These are phyloP conservation scores for Alligator mississippiensis DNA, from an alignment of 2,113 vertebrate genomes.

Conservation along the genomic window DNA sequence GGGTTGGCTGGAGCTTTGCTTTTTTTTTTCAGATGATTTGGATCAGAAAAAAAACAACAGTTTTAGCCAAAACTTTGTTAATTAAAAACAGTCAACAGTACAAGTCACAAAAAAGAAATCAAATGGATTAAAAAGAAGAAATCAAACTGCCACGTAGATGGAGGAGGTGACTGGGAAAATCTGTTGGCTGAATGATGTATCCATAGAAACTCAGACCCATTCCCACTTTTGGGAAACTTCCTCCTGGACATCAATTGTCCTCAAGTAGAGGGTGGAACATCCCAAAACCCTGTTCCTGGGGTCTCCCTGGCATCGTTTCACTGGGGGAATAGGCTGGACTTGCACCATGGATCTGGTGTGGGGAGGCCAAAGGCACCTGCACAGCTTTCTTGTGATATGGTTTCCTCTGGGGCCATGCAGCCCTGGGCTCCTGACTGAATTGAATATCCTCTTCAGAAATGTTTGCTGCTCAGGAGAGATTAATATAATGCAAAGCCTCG, in stretches of 20 bases:
- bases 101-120: neutral
- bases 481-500: neutral
- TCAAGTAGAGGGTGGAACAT: neutral
- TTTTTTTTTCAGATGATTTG: constrained; percentile 66
- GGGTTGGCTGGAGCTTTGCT: constrained; percentile 53
- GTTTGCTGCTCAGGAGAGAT: neutral
- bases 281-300: neutral
- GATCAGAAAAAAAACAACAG: constrained; percentile 62
- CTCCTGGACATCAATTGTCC: neutral
- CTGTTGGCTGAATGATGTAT: neutral
- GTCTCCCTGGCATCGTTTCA: neutral
- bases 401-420: neutral
- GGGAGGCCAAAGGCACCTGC: neutral
- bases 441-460: neutral
- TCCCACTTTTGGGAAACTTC: neutral
- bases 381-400: neutral
- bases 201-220: neutral
- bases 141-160: neutral
- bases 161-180: neutral
- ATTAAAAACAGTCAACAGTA: constrained; percentile 58
- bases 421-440: neutral
- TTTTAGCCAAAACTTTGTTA: constrained; percentile 68
- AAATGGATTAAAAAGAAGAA: neutral
- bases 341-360: neutral
- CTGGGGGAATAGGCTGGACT: neutral